These are phyloP conservation scores for Protophormia terraenovae DNA, from an alignment of 2,888 invertebrate genomes.

Conservation along the genomic window DNA sequence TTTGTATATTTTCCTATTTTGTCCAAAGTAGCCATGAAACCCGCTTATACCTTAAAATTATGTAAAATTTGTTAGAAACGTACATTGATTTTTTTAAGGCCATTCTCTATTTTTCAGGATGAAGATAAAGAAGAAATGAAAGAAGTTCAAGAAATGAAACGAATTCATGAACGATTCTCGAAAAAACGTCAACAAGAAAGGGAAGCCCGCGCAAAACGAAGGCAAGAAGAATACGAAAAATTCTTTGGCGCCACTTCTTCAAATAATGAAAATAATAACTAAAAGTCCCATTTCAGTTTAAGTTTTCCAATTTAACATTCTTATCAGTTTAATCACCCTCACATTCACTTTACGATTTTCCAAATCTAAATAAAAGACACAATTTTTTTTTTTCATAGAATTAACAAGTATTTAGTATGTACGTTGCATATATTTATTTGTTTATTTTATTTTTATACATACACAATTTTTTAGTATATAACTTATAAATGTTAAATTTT, in stretches of 20 bases:
- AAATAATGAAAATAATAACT: neutral
- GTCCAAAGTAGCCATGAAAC: no score
- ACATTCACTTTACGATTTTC: neutral
- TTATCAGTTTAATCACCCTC: neutral
- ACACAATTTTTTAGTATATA: neutral
- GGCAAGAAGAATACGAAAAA: slow-evolving; percentile 76
- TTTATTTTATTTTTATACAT: neutral
- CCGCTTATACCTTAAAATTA: no score
- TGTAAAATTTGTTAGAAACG: no score
- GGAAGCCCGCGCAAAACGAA: slow-evolving; percentile 75
- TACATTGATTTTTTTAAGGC: neutral
- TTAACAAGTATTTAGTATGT: neutral
- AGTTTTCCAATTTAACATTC: neutral
- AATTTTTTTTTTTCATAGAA: neutral
- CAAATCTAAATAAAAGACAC: neutral
- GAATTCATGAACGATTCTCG: slow-evolving; percentile 90
- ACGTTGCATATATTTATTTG: neutral
- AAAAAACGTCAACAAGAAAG: slow-evolving; percentile 84
- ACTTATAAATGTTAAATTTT: neutral
- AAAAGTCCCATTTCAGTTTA: neutral
- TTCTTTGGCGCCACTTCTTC: slow-evolving; percentile 73
- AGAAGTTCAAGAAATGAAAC: slow-evolving; percentile 94
- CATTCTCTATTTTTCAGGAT: slow-evolving; percentile 84
- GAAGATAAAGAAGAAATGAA: slow-evolving; percentile 97
- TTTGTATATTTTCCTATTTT: no score